Evolutionary conservation across 2,113 vertebrate species (phyloP), one percentile per base, ranked within the genome.

Genomic region (Engraulis encrasicolus): DNA sequence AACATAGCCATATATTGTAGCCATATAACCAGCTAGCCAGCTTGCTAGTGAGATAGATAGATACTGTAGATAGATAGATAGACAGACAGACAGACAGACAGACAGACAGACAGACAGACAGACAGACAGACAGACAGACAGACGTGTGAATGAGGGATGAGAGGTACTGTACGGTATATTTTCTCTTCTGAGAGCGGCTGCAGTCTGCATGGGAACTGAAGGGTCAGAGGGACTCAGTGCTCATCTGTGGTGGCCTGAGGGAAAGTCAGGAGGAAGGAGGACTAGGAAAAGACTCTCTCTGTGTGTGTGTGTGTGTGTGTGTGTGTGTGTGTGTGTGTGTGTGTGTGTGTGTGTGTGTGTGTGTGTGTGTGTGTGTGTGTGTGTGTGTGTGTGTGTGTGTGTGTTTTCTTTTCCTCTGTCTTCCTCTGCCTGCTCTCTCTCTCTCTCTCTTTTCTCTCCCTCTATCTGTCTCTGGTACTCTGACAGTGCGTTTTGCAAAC

Each of bases 391-490:
- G 40, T 45, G 9, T 45, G 40, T 45, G 40, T 45, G 40, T 45
- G 40, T 45, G 40, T 3, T 45, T 45, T 45, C 40, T 45, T 45
- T 45, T 7, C 9, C 40, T 45, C 40, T 45, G 3, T 45, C 40
- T 45, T 7, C 9, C 40, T 45, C 40, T 45, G n/a, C n/a, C n/a
- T n/a, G n/a, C 40, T 45, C 40, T 45, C 40, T 20, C 54, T 84
- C 18, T 83, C 50, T 66, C 52, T 50, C 61, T 45, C 40, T 45
- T 45, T 9, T 48, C 61, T 83, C 15, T 83, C 74, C 78, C 77
- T 61, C 50, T 52, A 1, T 52, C 40, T 37, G 36, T 79, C 50
- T 45, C 50, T 17, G 66, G 78, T 66, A 80, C 23, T 80, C 52
- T 71, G n/a, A n/a, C n/a, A n/a, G n/a, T n/a, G n/a, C n/a, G n/a